A percentile compares a stretch with the other conserved stretches of the same genome.
Conservation (phyloP, 2,113 vertebrate species). For the Aleadryas rufinucha region DNA sequence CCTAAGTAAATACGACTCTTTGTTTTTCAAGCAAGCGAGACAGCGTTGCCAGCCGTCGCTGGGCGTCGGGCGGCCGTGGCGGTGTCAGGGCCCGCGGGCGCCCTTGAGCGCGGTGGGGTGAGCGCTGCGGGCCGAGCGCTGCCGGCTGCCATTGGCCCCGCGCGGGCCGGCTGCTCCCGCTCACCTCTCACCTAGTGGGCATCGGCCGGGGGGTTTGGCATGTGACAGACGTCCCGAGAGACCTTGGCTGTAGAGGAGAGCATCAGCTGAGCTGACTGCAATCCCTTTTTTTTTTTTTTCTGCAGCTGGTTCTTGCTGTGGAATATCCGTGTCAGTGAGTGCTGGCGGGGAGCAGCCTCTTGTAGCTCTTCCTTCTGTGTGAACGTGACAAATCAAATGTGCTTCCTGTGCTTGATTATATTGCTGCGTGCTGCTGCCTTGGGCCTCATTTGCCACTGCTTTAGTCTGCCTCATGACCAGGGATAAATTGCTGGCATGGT, state of each 20-base stretch:
- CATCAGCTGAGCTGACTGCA: constrained; percentile 50
- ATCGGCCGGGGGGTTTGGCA: constrained; percentile 38
- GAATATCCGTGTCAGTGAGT: constrained; percentile 36
- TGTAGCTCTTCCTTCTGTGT: background rate
- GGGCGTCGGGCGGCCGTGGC: background rate
- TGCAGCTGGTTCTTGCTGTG: background rate
- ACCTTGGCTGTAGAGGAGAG: constrained; percentile 67
- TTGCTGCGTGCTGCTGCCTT: background rate
- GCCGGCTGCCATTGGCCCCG: constrained; percentile 76
- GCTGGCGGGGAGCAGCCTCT: background rate
- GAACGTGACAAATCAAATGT: constrained; percentile 17
- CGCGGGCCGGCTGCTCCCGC: constrained; percentile 69
- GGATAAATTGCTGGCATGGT: background rate
- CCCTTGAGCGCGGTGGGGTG: constrained; percentile 75
- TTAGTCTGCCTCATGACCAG: background rate
- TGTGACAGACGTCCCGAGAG: constrained; percentile 70
- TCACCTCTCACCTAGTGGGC: constrained; percentile 84
- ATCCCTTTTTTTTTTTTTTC: background rate
- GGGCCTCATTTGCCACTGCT: background rate
- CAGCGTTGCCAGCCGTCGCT: background rate
- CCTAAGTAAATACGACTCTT: background rate
- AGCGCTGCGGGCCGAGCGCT: constrained; percentile 57
- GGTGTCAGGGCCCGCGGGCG: background rate
- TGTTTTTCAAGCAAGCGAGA: background rate
- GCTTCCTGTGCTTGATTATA: background rate